phyloP scores from a whole-genome alignment of 2,797 vertebrate species.

The Alosa sapidissima region DNA sequence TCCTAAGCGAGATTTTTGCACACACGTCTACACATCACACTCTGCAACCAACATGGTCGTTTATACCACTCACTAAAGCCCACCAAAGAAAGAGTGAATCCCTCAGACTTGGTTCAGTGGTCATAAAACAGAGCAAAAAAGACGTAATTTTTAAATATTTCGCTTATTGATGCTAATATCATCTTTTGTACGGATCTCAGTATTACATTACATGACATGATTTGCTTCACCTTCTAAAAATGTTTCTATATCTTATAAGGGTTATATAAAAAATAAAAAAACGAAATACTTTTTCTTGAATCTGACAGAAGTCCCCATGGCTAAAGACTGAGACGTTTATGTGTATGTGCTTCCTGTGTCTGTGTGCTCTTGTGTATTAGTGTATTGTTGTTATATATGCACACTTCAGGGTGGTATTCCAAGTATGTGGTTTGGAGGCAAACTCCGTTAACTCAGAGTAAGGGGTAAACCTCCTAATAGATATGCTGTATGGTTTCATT shows the following conservation, averaged over 20 bases:
- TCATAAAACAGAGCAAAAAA: neutral
- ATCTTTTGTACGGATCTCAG: conserved; percentile 3
- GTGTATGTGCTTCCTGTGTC: conserved; percentile 47
- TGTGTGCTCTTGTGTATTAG: conserved; percentile 59
- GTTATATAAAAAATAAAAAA: neutral
- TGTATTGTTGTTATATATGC: conserved; percentile 56
- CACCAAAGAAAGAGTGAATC: neutral
- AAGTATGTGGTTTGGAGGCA: too few species aligned
- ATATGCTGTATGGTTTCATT: too few species aligned
- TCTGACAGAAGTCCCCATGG: neutral
- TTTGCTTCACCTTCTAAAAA: conserved; percentile 4
- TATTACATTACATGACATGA: neutral
- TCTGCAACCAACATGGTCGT: neutral
- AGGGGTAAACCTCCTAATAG: too few species aligned
- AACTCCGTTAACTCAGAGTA: too few species aligned
- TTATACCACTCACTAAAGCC: neutral
- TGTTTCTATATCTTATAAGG: neutral
- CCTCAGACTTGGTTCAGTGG: neutral
- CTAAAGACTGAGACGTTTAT: neutral
- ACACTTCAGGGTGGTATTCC: conserved; percentile 37
- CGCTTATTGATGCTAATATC: neutral
- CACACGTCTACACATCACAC: neutral
- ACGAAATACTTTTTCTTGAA: neutral
- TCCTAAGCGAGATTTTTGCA: neutral
- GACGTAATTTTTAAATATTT: neutral